Base-by-base conservation (phyloP, 2,888 invertebrate species). In the Cataglyphis livida region DNA sequence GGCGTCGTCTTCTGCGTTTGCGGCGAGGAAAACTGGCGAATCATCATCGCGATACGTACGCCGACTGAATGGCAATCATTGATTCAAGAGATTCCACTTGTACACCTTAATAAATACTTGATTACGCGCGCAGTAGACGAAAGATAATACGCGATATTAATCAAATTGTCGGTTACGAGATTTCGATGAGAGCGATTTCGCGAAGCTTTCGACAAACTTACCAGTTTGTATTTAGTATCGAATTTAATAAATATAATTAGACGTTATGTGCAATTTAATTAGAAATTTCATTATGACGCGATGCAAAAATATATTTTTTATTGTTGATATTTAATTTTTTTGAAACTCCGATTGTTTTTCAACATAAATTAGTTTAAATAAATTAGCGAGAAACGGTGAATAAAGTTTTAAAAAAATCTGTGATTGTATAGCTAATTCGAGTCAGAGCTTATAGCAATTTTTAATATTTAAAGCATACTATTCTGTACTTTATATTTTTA, bases 61-160 rank as follows among this genome's bases (percentile, higher is more conserved):
- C 41, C 66, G 78, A 59, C 71, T 78, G 78, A 79, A 79, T 79
- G 78, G 78, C 78, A 48, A 71, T 79, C 78, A 70, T 71, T 71
- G 78, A 79, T 79, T 79, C 78, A 79, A 79, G 71, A 79, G 78
- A 79, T 79, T 79, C 78, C 59, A 59, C 59, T 32, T 61, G 78
- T 79, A 35, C 71, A 79, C 71, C 59, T 79, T 79, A 70, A 79
- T 79, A 79, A 59, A 71, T 79, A 79, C 78, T 79, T 79, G 78
- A 79, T 79, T 71, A 79, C 71, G 71, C 71, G 48, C 44, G 44
- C 78, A 79, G 51, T 51, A 70, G 44, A 78, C 59, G 71, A 79
- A 51, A 51, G 70, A 79, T 79, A 79, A 79, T 79, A 59, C 25
- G 48, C 59, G 59, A 79, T 79, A 79, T 79, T 79, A 79, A 79